Base-by-base conservation (phyloP, 2,888 invertebrate species). In the Thymelicus sylvestris region DNA sequence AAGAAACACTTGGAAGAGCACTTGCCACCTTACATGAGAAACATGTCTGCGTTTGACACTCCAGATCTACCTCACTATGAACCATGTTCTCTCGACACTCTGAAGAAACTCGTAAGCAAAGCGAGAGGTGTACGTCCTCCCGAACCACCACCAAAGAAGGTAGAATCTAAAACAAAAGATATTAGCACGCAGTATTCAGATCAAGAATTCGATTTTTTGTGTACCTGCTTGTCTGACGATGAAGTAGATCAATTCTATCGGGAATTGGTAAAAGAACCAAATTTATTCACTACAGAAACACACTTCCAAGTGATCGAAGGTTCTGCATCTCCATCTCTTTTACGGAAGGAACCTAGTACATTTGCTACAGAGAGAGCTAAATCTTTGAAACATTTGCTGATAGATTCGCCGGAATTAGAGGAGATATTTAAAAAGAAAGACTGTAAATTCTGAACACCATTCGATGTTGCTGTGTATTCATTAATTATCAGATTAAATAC, bases 11-110 rank as follows among this genome's bases (percentile, higher is more conserved):
- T 92, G 48, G 59, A 78, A 41, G 88, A 89, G 67, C 86, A 91
- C 76, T 74, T 92, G 44, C 93, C 93, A 0, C 76, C 85, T 6
- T 93, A 92, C 71, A 92, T 92, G 92, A 82, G 78, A 72, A 86
- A 80, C 13, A 83, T 78, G 81, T 91, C 91, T 1, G 71, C 50
- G 15, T 92, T 78, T 73, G 85, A 85, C 3, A 70, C 79, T 8
- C 80, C 85, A 7, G 83, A 84, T 19, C 76, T 92, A 66, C 87
- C 86, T 0, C 79, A 89, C 73, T 93, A 93, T 76, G 84, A 89
- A 76, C 76, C 76, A 2, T 90, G 90, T 76, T 78, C 86, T 6
- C 4, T 87, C 0, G 71, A 73, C 13, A 80, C 78, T 55, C 75
- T 92, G 31, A 87, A 85, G 73, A 77, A 74, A 13, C 73, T 91